Evolutionary conservation across 2,113 vertebrate species (phyloP).

Genomic region (Apodemus speciosus): DNA sequence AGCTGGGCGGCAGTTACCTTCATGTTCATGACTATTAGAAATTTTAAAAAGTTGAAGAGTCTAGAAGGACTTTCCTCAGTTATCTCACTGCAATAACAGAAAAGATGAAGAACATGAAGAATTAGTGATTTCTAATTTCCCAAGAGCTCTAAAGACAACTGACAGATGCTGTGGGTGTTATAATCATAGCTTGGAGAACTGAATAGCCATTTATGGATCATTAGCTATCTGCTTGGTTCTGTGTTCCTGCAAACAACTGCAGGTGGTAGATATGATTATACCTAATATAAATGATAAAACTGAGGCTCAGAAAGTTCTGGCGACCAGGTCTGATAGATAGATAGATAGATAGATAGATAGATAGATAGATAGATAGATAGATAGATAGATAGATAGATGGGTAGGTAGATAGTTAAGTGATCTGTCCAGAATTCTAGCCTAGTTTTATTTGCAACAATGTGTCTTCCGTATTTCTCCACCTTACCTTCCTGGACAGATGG

Average conservation of each 20-base stretch:
- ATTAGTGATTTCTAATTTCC: neutral
- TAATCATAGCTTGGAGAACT: neutral
- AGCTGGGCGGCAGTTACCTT: neutral
- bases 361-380: neutral
- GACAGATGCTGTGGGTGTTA: neutral
- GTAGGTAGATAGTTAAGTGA: too few relatives aligned
- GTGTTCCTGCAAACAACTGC: neutral
- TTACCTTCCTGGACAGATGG: neutral
- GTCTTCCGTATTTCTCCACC: neutral
- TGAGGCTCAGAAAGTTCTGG: neutral
- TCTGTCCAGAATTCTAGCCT: neutral
- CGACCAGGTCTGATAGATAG: neutral
- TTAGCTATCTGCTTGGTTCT: neutral
- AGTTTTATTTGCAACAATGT: neutral
- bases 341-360: neutral
- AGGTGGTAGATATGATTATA: neutral
- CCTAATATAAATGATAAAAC: neutral
- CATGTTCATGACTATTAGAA: neutral
- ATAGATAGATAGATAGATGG: neutral
- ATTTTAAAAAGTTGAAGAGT: neutral
- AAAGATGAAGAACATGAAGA: neutral
- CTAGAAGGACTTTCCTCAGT: neutral
- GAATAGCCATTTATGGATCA: neutral
- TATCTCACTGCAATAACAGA: neutral
- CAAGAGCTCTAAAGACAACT: neutral